Base-by-base conservation (phyloP, 2,113 vertebrate genomes). In the Myxocyprinus asiaticus region DNA sequence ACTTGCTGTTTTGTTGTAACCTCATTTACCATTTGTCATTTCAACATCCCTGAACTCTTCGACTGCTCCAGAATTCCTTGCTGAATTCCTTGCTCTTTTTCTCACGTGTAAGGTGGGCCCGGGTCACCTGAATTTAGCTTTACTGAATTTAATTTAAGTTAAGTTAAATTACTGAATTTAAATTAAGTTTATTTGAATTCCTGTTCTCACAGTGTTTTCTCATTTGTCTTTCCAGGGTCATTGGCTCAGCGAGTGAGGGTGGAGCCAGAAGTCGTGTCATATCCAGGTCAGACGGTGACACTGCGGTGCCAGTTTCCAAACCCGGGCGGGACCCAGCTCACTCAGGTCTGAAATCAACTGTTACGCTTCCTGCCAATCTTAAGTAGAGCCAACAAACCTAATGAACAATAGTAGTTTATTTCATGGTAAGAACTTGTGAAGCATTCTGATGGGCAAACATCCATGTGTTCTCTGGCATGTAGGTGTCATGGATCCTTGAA, bases 401-500 rank as follows among this genome's bases (percentile, higher is more conserved):
- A 33, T 3, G 22, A 33, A 33, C 22, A 33, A 33, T 33, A 33
- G 22, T 33, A 33, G 22, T 33, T 33, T 33, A 33, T 33, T 33
- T 33, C 3, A 3, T 33, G 22, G 22, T 33, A 33, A 48, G 47
- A 48, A 48, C n/a, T 55, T 58, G n/a, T 58, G 55, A 2, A 58
- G 6, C 11, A 15, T 33, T 33, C 22, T 33, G 22, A 33, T 33
- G 22, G 22, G 22, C 22, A 58, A 58, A 11, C 55, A 14, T 15
- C 9, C 11, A 14, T 61, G 79, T 81, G 76, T 48, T n/a, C 11
- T 83, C 14, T 61, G 17, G 11, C 1, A 72, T 77, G 0, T 89
- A 95, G 91, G 93, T 96, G 67, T 95, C 93, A 0, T 97, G 96
- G 96, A 90, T 93, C 67, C 92, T 91, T 9, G 89, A 91, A 78